Evolutionary conservation across 1,140 invertebrate genomes (phyloP).

Genomic region (Epicauta chinensis): DNA sequence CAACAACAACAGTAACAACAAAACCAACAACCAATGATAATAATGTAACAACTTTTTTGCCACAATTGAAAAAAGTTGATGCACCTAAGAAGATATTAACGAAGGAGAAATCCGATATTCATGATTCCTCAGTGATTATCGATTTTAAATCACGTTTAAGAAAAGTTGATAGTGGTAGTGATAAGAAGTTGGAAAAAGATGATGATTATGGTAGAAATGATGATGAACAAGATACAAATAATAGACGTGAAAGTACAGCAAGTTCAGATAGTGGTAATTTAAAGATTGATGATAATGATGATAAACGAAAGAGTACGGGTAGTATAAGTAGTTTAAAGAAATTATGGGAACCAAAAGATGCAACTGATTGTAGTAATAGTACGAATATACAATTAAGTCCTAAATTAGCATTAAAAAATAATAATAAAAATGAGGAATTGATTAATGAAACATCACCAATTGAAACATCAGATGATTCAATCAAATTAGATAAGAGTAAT

Average conservation of each 20-base stretch:
- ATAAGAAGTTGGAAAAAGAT: slow-evolving; percentile 46
- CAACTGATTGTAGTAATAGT: slow-evolving; percentile 25
- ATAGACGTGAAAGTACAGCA: slow-evolving; percentile 39
- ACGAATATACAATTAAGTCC: slow-evolving; percentile 52
- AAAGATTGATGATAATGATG: slow-evolving; percentile 60
- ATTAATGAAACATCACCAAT: slow-evolving; percentile 30
- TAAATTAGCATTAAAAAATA: slow-evolving; percentile 50
- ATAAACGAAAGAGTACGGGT: slow-evolving; percentile 85
- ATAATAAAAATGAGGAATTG: slow-evolving; percentile 33
- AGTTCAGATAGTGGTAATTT: slow-evolving; percentile 39
- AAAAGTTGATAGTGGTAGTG: slow-evolving; percentile 62
- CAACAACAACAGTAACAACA: slow-evolving; percentile 1
- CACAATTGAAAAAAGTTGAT: slow-evolving; percentile 39
- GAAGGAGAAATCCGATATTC: slow-evolving; percentile 37
- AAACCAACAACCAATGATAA: slow-evolving; percentile 24
- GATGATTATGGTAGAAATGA: slow-evolving; percentile 42
- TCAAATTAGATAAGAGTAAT: slow-evolving; percentile 43
- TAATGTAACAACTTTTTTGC: slow-evolving; percentile 31
- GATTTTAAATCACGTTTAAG: slow-evolving; percentile 79
- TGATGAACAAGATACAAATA: slow-evolving; percentile 31
- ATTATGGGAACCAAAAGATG: slow-evolving; percentile 78
- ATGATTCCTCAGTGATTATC: slow-evolving; percentile 51
- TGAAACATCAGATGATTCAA: slow-evolving; percentile 35
- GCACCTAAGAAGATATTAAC: slow-evolving; percentile 27
- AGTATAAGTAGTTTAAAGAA: slow-evolving; percentile 90